Conservation (phyloP, 2,888 invertebrate species). For the Lucinisca nassula region DNA sequence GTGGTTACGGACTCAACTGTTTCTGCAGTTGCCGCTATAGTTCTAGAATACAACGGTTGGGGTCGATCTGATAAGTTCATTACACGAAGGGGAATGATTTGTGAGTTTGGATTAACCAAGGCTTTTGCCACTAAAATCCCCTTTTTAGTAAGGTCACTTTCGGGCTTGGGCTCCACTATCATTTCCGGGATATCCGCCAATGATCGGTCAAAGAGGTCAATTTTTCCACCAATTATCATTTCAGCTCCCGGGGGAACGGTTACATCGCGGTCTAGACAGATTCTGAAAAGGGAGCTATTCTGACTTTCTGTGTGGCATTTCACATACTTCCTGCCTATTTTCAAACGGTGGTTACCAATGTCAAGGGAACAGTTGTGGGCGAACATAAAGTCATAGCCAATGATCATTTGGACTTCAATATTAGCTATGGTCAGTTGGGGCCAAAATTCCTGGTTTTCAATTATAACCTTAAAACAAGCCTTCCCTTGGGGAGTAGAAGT, state of each 20-base stretch:
- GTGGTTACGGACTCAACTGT: no score
- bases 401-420: not conserved
- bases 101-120: not conserved
- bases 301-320: not conserved
- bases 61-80: no score
- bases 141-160: not conserved
- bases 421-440: not conserved
- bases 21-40: no score
- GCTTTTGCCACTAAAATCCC: not conserved
- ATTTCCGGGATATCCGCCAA: not conserved
- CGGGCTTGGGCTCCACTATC: not conserved
- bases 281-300: not conserved
- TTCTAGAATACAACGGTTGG: no score
- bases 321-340: not conserved
- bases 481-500: not conserved
- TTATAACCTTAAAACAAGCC: not conserved
- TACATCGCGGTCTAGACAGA: not conserved
- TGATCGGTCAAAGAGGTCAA: not conserved
- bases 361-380: not conserved
- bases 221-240: slow-evolving; percentile 6
- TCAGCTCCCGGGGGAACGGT: not conserved
- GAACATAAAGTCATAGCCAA: slow-evolving; percentile 8
- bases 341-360: not conserved
- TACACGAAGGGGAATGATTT: not conserved
- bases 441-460: not conserved